These are phyloP conservation scores for Crocuta crocuta DNA, from an alignment of 2,113 vertebrate genomes.

Conservation along the genomic window DNA sequence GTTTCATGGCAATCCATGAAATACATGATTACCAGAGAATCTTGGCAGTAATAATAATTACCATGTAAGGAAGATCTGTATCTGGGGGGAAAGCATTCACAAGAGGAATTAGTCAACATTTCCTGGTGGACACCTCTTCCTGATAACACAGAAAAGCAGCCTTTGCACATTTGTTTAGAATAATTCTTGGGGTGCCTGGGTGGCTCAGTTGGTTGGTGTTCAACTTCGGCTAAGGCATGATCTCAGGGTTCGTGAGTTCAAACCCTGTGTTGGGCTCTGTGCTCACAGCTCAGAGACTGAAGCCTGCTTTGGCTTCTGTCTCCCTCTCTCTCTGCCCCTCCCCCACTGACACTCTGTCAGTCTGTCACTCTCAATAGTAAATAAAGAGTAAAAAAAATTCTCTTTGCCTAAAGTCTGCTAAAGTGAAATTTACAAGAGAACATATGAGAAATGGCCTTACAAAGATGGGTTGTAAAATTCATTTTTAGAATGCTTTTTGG, in stretches of 20 bases:
- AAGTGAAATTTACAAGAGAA: neutral
- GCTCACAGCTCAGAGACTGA: too few species aligned
- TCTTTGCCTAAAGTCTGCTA: constrained; percentile 30
- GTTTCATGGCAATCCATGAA: constrained; percentile 77
- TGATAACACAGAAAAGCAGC: constrained; percentile 77
- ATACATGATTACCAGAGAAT: constrained; percentile 80
- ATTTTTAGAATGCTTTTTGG: constrained; percentile 49
- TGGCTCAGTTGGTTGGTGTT: too few species aligned
- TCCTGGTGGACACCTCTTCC: constrained; percentile 76
- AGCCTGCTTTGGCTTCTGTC: too few species aligned
- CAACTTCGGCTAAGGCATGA: too few species aligned
- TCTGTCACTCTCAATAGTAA: too few species aligned
- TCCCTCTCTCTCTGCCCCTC: too few species aligned
- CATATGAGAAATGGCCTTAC: neutral
- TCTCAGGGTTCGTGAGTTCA: too few species aligned
- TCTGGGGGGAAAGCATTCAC: constrained; percentile 75
- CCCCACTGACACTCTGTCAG: too few species aligned
- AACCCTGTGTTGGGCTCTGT: too few species aligned
- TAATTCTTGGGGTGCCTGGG: constrained; percentile 1
- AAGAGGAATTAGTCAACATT: constrained; percentile 74
- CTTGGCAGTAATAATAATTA: constrained; percentile 81
- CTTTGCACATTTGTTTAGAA: constrained; percentile 81
- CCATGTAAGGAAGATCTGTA: constrained; percentile 77
- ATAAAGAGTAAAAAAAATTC: constrained; percentile 39
- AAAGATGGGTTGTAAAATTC: constrained; percentile 21